Percentiles rank a stretch among this genome's conserved stretches.
Conservation (phyloP, 2,113 vertebrate genomes). For the Leucoraja erinaceus region DNA sequence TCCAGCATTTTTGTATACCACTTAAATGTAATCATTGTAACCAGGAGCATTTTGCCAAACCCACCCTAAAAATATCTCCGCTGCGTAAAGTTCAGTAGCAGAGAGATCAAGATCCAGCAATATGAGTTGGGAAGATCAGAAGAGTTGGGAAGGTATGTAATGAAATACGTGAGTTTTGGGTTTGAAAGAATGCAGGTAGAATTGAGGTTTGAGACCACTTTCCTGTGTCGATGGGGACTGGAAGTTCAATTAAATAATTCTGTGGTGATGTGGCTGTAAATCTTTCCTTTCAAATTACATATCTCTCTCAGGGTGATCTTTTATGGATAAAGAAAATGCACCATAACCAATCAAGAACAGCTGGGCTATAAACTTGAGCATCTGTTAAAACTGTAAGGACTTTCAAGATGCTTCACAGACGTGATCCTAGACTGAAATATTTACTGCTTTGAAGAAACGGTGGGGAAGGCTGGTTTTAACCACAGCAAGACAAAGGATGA, state of each 20-base stretch:
- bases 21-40: constrained; percentile 22
- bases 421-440: background rate
- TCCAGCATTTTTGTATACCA: background rate
- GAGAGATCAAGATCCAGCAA: background rate
- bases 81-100: background rate
- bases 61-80: background rate
- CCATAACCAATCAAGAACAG: background rate
- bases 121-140: background rate
- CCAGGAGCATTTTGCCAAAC: background rate
- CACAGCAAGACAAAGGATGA: background rate
- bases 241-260: background rate
- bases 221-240: background rate
- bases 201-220: background rate
- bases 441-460: background rate
- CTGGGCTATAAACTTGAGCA: too few species aligned
- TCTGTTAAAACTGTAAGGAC: background rate
- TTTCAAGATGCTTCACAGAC: background rate
- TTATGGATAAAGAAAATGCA: background rate
- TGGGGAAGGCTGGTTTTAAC: background rate
- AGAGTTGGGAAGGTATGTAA: background rate
- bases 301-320: background rate
- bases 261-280: background rate
- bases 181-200: background rate
- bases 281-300: background rate
- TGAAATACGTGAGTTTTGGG: background rate